These are phyloP conservation scores for Hypselothyrea guttata DNA, from an alignment of 2,888 invertebrate species.

Conservation along the genomic window DNA sequence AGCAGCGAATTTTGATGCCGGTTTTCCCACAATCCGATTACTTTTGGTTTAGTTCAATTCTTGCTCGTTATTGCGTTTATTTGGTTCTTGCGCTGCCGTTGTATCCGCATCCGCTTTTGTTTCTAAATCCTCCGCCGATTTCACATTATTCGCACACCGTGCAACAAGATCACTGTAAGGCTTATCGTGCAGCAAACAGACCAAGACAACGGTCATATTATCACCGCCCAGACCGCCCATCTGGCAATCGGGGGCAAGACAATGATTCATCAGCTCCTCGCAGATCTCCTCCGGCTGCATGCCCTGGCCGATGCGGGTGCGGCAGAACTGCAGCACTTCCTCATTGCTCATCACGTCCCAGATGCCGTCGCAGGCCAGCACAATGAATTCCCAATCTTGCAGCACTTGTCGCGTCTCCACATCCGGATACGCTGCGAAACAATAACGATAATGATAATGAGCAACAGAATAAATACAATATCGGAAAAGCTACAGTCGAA, in stretches of 20 bases:
- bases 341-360: constrained; percentile 99
- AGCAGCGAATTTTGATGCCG: constrained; percentile 27
- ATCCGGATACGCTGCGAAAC: constrained; percentile 94
- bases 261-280: constrained; percentile 96
- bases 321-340: constrained; percentile 95
- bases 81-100: constrained; percentile 9
- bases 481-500: too few species aligned
- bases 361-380: constrained; percentile 99
- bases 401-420: constrained; percentile 91
- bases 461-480: not conserved
- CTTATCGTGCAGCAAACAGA: constrained; percentile 86
- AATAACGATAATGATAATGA: constrained; percentile 4
- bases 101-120: constrained; percentile 16
- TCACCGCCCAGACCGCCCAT: constrained; percentile 99
- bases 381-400: constrained; percentile 97
- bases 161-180: constrained; percentile 80
- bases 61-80: constrained; percentile 5
- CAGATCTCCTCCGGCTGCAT: constrained; percentile 97
- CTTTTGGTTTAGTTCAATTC: too few species aligned
- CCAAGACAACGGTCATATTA: constrained; percentile 98
- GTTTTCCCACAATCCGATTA: not conserved
- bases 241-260: constrained; percentile 97
- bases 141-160: constrained; percentile 65
- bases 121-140: constrained; percentile 6
- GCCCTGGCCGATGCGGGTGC: constrained; percentile 90